Base-by-base conservation (phyloP, 2,797 vertebrate species). In the Alauda arvensis region DNA sequence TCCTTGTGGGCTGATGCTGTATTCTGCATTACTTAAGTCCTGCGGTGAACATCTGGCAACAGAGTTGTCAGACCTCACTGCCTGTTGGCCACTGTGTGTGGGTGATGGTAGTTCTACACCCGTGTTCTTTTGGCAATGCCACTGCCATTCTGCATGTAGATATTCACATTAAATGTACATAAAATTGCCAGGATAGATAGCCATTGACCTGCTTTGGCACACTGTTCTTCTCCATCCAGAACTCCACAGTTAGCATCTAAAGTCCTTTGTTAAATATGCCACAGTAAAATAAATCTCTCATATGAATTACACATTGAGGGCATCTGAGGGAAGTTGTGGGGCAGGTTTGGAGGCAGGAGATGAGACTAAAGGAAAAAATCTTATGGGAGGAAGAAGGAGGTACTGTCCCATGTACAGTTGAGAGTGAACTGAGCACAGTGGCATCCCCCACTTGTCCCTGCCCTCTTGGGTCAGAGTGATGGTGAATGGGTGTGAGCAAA, bases 121-220 rank as follows among this genome's bases (percentile, higher is more conserved):
- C 11, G 5, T 19, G 51, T 86, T 85, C 62, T 51, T 91, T 82
- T 77, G 75, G 34, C 68, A 82, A 34, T 70, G 63, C 75, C 42
- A 3, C 75, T 83, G 87, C 68, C 71, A 60, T 59, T 67, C 83
- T 91, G 81, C 87, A 63, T 68, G 80, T 77, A 82, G 85, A 61
- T 93, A 56, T 11, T 77, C 66, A 65, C 40, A 14, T 65, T 78
- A 71, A 89, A 84, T 77, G 55, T 76, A 87, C 48, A 25, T 28
- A 8, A 23, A 87, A 39, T 37, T 79, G 45, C 65, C 48, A 24
- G 65, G 65, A 55, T 59, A 89, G 82, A 31, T 70, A 78, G 53
- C 60, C 61, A 42, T 63, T 68, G 55, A 51, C 52, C 40, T 75
- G 60, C 70, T 92, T 63, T 45, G 51, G 45, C 76, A 72, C 43